Percentiles rank a stretch among this genome's conserved stretches.
phyloP scores from a whole-genome alignment of 2,797 vertebrate genomes.

The Heliangelus exortis region DNA sequence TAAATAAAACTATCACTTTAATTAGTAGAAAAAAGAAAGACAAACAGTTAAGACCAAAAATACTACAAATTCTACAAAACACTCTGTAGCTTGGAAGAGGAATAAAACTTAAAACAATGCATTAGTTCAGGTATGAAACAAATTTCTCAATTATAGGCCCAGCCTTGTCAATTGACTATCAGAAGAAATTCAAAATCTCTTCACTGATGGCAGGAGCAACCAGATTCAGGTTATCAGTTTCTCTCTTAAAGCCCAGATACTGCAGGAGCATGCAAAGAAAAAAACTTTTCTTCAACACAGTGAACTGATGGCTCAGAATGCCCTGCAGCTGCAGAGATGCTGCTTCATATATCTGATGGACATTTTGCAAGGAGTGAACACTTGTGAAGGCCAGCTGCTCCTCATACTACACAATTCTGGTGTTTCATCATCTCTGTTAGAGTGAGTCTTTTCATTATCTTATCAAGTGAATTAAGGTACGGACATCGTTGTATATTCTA shows the following conservation, averaged over 20 bases:
- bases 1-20: neutral
- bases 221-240: accelerated
- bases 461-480: neutral
- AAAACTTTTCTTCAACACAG: neutral
- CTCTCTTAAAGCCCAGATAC: neutral
- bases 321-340: neutral
- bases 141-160: neutral
- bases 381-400: neutral
- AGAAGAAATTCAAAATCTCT: neutral
- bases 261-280: neutral
- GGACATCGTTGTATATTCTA: neutral
- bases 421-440: neutral
- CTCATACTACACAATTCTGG: neutral
- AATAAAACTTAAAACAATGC: neutral
- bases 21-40: neutral
- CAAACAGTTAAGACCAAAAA: neutral
- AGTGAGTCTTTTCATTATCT: neutral
- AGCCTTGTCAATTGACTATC: neutral
- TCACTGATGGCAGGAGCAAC: neutral
- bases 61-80: neutral
- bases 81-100: neutral
- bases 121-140: neutral
- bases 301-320: accelerated
- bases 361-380: neutral
- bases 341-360: neutral